Evolutionary conservation across 2,797 vertebrate species (phyloP).

Genomic region (Sandelia bainsii): DNA sequence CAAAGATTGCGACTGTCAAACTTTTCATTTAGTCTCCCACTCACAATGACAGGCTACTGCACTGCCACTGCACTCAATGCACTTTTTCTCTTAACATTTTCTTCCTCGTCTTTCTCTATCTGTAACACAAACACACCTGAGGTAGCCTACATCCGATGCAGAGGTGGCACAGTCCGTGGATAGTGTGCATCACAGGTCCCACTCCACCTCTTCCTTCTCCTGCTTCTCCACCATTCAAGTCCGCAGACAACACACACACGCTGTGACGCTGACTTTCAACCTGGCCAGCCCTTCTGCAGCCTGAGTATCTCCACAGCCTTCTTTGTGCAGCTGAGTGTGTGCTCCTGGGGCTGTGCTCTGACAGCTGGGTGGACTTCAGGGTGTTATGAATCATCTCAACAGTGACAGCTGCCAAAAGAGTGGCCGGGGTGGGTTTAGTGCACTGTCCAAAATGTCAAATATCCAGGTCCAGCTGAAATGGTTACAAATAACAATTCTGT

Average conservation of each 20-base stretch:
- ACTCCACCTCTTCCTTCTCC: conserved; percentile 49
- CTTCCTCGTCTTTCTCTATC: neutral
- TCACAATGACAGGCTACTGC: conserved; percentile 11
- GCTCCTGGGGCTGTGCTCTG: conserved; percentile 65
- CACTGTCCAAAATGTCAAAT: neutral
- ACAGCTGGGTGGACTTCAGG: conserved; percentile 70
- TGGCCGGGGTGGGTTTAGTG: neutral
- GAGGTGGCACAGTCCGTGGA: conserved; percentile 91
- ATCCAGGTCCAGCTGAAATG: conserved; percentile 26
- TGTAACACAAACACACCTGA: conserved; percentile 86
- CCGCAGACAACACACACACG: conserved; percentile 77
- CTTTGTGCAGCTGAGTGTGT: conserved; percentile 71
- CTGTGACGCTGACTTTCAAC: conserved; percentile 75
- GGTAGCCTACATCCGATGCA: conserved; percentile 91
- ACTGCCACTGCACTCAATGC: conserved; percentile 1
- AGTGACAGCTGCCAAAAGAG: conserved; percentile 21
- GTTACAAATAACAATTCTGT: neutral
- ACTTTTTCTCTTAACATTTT: neutral
- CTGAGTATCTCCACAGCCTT: conserved; percentile 78
- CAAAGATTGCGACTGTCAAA: neutral
- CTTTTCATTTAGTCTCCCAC: neutral
- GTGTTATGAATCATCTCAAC: conserved; percentile 81
- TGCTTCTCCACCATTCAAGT: conserved; percentile 65
- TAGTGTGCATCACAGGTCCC: conserved; percentile 88
- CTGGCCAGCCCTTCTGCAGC: conserved; percentile 61